Conservation (phyloP, 2,113 vertebrate species). For the Aegotheles bennettii region DNA sequence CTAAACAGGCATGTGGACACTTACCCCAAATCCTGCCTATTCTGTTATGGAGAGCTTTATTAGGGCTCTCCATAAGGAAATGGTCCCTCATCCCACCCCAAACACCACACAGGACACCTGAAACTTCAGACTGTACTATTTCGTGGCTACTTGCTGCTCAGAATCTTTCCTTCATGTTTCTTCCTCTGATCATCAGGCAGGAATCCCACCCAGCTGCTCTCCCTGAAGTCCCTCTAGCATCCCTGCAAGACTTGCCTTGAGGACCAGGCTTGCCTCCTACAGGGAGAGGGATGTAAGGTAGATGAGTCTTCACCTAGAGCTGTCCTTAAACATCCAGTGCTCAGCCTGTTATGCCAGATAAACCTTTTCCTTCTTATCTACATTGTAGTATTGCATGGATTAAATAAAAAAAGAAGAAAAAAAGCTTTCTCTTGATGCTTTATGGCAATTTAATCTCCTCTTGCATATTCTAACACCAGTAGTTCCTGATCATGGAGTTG, state of each 20-base stretch:
- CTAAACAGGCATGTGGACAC: background rate
- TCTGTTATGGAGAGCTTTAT: background rate
- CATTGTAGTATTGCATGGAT: background rate
- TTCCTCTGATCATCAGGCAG: background rate
- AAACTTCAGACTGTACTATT: background rate
- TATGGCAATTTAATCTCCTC: background rate
- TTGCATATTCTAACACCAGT: background rate
- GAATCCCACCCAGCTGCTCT: background rate
- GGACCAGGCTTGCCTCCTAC: background rate
- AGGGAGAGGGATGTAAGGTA: background rate
- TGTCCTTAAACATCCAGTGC: background rate
- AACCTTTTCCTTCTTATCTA: background rate
- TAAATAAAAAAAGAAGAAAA: background rate
- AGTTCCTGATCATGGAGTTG: constrained; percentile 8
- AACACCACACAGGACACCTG: background rate
- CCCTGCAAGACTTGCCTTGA: background rate
- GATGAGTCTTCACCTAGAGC: too few relatives aligned
- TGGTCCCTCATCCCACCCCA: background rate
- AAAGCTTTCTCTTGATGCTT: background rate
- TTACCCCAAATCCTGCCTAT: background rate
- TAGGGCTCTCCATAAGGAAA: background rate
- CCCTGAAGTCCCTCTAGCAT: background rate
- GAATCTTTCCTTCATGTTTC: background rate
- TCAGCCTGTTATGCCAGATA: background rate
- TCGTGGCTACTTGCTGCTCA: background rate